Evolutionary conservation across 2,113 vertebrate genomes (phyloP).

Genomic region (Lophochroa leadbeateri): DNA sequence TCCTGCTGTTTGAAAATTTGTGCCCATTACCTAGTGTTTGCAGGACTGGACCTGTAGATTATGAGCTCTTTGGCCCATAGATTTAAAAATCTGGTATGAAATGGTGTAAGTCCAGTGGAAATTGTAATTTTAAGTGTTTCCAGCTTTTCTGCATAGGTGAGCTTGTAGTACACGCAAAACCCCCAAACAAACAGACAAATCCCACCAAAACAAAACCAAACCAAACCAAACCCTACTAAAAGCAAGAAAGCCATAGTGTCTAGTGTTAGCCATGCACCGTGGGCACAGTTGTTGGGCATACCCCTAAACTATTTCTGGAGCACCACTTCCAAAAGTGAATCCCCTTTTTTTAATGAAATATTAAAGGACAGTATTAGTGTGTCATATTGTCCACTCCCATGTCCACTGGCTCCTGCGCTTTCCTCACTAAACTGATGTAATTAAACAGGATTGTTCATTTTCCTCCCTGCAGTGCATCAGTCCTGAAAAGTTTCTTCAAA

Average conservation of each 20-base stretch:
- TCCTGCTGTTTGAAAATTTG: background rate
- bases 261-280: background rate
- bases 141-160: background rate
- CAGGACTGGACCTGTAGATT: background rate
- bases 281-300: background rate
- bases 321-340: background rate
- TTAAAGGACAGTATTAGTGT: background rate
- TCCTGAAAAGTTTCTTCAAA: background rate
- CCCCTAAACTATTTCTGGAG: background rate
- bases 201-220: background rate
- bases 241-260: background rate
- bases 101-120: background rate
- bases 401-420: background rate
- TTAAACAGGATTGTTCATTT: conserved; percentile 1
- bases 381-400: conserved; percentile 8
- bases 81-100: background rate
- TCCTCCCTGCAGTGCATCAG: background rate
- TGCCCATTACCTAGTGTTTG: background rate
- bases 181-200: background rate
- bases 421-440: conserved; percentile 25
- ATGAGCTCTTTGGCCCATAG: background rate
- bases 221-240: background rate
- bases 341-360: conserved; percentile 2
- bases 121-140: background rate
- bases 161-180: background rate